Base-by-base conservation (phyloP, 2,113 vertebrate genomes). In the Tylochromis polylepis region DNA sequence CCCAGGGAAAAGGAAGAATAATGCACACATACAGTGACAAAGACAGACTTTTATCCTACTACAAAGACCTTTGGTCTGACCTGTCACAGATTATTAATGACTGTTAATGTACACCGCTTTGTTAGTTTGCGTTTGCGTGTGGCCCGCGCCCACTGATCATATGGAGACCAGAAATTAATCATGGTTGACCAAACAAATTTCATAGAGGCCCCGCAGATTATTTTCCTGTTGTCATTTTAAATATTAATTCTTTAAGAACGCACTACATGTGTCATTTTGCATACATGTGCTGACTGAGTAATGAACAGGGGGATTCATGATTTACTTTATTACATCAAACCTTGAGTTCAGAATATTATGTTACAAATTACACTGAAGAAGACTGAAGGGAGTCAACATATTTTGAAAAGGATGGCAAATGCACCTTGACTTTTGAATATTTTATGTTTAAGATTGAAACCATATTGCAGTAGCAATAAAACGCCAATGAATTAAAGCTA, bases 41-140 rank as follows among this genome's bases (percentile, higher is more conserved):
- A 82, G 79, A 89, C 43, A 78, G 83, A 60, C 86, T 92, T 94
- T 95, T 87, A 91, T 85, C 51, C 49, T 2, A 46, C 8, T 49
- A 93, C 91, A 95, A 93, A 92, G 82, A 86, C 85, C 87, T 87
- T 91, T 92, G 84, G 86, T 94, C 85, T 83, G 86, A 92, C 86
- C 90, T 92, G 93, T 93, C 95, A 95, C 57, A 72, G 51, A 89
- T 94, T 93, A 95, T 95, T 94, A 94, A 96, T 95, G 95, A 94
- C 84, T 77, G 91, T 87, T 93, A 90, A 94, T 91, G 85, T 90
- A 93, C 86, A 92, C 88, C 34, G 22, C 91, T 94, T 93, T 93
- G 91, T 93, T 83, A 80, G 49, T 49, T 57, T 89, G 80, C 41
- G 53, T 78, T 81, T 88, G 58, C 60, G 56, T 89, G 62, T 75